Evolutionary conservation across 2,888 invertebrate genomes (phyloP).

Genomic region (Lasius platythorax): DNA sequence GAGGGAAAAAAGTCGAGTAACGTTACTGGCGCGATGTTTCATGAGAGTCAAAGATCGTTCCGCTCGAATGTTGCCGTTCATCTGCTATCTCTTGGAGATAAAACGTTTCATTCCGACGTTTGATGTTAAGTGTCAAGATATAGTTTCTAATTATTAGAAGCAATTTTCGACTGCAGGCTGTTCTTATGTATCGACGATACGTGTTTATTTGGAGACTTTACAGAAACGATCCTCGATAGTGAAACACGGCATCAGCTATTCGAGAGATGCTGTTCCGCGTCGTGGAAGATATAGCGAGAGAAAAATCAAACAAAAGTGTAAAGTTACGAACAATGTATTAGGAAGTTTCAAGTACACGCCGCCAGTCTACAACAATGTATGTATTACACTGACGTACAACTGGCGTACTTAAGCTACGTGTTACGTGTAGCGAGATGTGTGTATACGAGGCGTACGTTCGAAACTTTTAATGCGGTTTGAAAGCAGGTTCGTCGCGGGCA

Average conservation of each 20-base stretch:
- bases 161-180: not conserved
- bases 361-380: not conserved
- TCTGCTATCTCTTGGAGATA: not conserved
- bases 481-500: conserved; percentile 28
- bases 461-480: conserved; percentile 18
- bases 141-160: not conserved
- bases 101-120: not conserved
- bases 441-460: not conserved
- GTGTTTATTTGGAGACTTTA: not conserved
- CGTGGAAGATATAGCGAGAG: not conserved
- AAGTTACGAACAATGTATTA: not conserved
- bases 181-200: not conserved
- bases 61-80: not conserved
- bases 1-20: not conserved
- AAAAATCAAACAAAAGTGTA: not conserved
- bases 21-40: not conserved
- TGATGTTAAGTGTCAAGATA: not conserved
- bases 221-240: not conserved
- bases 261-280: not conserved
- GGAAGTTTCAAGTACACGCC: conserved; percentile 6
- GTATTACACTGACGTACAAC: not conserved
- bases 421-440: conserved; percentile 11
- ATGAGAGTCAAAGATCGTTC: conserved; percentile 3
- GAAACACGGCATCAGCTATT: not conserved
- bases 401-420: not conserved